A percentile compares a stretch with the other conserved stretches of the same genome.
Conservation (phyloP, 2,797 vertebrate genomes). For the Erpetoichthys calabaricus region DNA sequence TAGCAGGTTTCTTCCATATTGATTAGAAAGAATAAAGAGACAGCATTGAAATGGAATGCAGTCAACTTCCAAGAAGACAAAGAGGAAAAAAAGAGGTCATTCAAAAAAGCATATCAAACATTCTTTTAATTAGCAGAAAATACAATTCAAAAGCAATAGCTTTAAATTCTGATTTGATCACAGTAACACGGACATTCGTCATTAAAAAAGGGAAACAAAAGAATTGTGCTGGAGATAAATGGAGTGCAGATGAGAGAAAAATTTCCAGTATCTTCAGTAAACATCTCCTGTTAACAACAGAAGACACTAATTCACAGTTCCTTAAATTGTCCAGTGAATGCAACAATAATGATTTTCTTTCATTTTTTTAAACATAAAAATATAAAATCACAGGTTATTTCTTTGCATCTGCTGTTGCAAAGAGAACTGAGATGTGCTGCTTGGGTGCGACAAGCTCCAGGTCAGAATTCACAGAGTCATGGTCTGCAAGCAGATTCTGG, state of each 20-base stretch:
- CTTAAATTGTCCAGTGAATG: background rate
- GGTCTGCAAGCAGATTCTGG: no score
- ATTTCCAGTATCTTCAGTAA: background rate
- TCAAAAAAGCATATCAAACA: background rate
- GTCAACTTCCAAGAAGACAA: no score
- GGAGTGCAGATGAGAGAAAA: background rate
- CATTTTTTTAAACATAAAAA: no score
- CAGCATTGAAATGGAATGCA: no score
- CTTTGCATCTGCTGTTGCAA: background rate
- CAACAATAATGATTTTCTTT: background rate
- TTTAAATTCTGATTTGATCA: slow-evolving; percentile 4
- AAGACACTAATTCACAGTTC: background rate
- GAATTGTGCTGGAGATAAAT: background rate
- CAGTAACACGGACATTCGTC: background rate
- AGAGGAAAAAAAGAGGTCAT: no score
- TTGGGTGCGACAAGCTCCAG: no score
- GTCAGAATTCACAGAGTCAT: no score
- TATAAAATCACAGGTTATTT: background rate
- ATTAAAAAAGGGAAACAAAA: background rate
- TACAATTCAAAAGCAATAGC: slow-evolving; percentile 2
- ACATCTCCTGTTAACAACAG: background rate
- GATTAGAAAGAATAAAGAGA: no score
- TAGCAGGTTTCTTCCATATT: no score
- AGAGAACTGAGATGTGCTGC: no score
- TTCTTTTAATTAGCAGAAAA: slow-evolving; percentile 5